Evolutionary conservation across 2,888 invertebrate genomes (phyloP), one percentile per base, ranked within the genome.

Genomic region (Mythimna albipuncta): DNA sequence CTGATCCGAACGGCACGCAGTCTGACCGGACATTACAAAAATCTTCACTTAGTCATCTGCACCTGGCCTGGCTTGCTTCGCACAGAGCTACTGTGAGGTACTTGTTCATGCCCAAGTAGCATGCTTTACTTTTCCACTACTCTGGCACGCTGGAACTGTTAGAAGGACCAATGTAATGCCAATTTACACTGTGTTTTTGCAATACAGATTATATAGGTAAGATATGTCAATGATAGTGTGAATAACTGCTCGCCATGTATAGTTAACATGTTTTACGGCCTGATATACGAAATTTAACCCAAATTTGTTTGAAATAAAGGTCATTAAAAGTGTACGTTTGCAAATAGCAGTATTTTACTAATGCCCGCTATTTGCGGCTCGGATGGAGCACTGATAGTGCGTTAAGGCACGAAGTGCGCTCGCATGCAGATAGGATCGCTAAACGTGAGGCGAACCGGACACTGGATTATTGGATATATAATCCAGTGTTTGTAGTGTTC

Each of bases 11-110:
- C 58, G 64, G 44, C 47, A 50, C 44, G 11, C 4, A 4, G n/a
- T n/a, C n/a, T n/a, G n/a, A n/a, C n/a, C n/a, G n/a, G n/a, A n/a
- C n/a, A n/a, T n/a, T n/a, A n/a, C n/a, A n/a, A n/a, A n/a, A n/a
- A n/a, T n/a, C n/a, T n/a, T n/a, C n/a, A 75, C 55, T 67, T 64
- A n/a, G 58, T 70, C 47, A 52, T 59, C 69, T 21, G 26, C 62
- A 35, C 79, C 19, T 38, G 9, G 6, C 52, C 64, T 57, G 58
- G n/a, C 73, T 62, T 16, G 54, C 44, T 52, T 59, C 41, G 35
- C 64, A 64, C 70, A 61, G 13, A 41, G 64, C 72, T 63, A 61
- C 63, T 73, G 67, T 57, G 50, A 79, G 57, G 64, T 69, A 75
- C 72, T 73, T 72, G 59, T 13, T 44, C 13, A 4, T 13, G 13